Conservation (phyloP, 2,113 vertebrate species). For the Guaruba guarouba region DNA sequence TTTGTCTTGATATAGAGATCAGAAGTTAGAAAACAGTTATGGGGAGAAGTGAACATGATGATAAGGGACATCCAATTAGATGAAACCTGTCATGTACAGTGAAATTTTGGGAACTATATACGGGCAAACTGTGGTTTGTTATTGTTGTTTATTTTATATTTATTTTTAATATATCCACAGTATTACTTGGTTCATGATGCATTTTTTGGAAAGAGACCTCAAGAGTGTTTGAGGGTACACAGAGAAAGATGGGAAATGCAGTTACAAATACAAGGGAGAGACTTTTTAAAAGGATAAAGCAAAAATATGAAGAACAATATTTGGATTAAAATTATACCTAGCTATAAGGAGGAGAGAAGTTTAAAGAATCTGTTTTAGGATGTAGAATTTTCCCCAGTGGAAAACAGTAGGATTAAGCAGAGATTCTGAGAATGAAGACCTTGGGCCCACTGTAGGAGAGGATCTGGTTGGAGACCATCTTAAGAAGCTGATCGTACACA, state of each 20-base stretch:
- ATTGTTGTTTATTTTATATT: background rate
- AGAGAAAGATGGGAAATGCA: background rate
- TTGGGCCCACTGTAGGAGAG: no score
- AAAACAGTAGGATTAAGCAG: background rate
- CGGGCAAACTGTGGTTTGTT: background rate
- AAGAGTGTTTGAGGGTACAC: background rate
- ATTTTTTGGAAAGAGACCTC: background rate
- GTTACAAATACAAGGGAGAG: background rate
- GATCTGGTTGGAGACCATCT: no score
- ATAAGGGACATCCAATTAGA: background rate
- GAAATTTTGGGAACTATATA: background rate
- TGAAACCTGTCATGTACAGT: background rate
- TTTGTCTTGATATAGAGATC: background rate
- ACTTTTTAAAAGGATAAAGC: background rate
- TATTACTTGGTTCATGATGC: background rate
- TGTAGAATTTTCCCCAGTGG: background rate
- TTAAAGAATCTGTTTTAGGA: background rate
- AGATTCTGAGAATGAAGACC: no score
- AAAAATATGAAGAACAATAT: background rate
- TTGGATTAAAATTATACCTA: background rate
- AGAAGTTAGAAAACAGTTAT: background rate
- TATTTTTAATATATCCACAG: background rate
- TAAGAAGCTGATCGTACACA: no score
- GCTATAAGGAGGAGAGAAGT: background rate
- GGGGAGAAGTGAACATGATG: background rate